Percentiles rank a stretch among this genome's conserved stretches.
phyloP scores from a whole-genome alignment of 2,888 invertebrate species.

The Ormyrus nitidulus region DNA sequence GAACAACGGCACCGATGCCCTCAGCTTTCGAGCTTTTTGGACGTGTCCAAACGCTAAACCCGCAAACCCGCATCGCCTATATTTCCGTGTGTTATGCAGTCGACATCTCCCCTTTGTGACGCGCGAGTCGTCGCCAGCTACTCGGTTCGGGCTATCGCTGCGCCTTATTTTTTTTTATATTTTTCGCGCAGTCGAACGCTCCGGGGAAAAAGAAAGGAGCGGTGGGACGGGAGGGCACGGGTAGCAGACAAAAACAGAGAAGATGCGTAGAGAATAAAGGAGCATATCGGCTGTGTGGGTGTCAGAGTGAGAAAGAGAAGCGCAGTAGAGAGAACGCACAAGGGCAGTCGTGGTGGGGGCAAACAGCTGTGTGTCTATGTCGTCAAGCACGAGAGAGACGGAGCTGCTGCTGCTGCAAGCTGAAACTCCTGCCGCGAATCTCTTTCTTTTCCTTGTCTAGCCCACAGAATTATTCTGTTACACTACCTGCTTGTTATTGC shows the following conservation, averaged over 20 bases:
- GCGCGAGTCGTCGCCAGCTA: too few relatives aligned
- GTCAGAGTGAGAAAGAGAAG: not conserved
- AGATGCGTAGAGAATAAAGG: not conserved
- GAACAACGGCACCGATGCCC: too few relatives aligned
- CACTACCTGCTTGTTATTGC: constrained; percentile 14
- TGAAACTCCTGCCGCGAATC: not conserved
- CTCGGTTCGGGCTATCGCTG: too few relatives aligned
- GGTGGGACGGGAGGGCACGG: not conserved
- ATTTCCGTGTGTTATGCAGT: too few relatives aligned
- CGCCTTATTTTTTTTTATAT: not conserved
- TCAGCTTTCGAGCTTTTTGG: too few relatives aligned
- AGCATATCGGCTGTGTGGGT: not conserved
- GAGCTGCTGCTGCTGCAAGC: not conserved
- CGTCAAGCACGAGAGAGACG: constrained; percentile 15
- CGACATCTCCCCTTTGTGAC: too few relatives aligned
- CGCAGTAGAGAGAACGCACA: constrained; percentile 7
- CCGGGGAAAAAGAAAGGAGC: not conserved
- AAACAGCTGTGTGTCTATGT: constrained; percentile 52
- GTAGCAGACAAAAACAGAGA: not conserved
- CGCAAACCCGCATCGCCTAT: too few relatives aligned
- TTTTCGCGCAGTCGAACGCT: not conserved
- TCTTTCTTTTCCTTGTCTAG: not conserved
- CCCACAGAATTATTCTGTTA: too few relatives aligned
- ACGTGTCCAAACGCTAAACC: too few relatives aligned
- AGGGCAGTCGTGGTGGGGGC: constrained; percentile 41